Conservation (phyloP, 2,113 vertebrate genomes). For the Lates calcarifer region DNA sequence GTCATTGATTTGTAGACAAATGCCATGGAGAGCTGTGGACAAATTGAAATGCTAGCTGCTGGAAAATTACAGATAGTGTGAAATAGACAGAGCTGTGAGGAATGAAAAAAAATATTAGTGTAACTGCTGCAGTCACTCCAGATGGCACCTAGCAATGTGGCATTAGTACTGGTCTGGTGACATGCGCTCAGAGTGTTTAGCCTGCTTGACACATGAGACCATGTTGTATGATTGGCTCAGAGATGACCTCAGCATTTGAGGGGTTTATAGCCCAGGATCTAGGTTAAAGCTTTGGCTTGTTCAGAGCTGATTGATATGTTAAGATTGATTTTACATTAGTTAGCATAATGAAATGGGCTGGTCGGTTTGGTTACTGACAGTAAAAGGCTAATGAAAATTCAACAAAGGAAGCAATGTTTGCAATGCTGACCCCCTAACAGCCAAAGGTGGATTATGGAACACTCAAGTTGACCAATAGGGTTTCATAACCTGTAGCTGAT, state of each 20-base stretch:
- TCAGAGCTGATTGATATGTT: slow-evolving; percentile 59
- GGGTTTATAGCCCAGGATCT: slow-evolving; percentile 52
- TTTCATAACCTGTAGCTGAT: slow-evolving; percentile 20
- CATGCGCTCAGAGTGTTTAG: slow-evolving; percentile 21
- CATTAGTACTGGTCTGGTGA: slow-evolving; percentile 29
- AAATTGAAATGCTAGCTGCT: slow-evolving; percentile 55
- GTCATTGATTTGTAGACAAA: slow-evolving; percentile 55
- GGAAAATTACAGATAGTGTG: slow-evolving; percentile 45
- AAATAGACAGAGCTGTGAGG: slow-evolving; percentile 30
- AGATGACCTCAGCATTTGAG: slow-evolving; percentile 37
- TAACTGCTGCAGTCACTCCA: slow-evolving; percentile 39
- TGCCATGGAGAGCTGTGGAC: slow-evolving; percentile 48
- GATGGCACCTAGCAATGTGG: slow-evolving; percentile 41
- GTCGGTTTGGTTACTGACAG: slow-evolving; percentile 21
- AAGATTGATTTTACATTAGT: slow-evolving; percentile 69
- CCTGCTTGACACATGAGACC: slow-evolving; percentile 34
- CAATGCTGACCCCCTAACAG: slow-evolving; percentile 9
- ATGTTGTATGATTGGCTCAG: slow-evolving; percentile 30
- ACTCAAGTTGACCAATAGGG: background rate
- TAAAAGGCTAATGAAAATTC: slow-evolving; percentile 19
- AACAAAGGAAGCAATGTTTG: slow-evolving; percentile 24
- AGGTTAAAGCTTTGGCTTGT: slow-evolving; percentile 32
- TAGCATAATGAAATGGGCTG: slow-evolving; percentile 55
- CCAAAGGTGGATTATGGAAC: background rate
- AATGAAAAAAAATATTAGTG: slow-evolving; percentile 31